Percentiles rank a stretch among this genome's conserved stretches.
phyloP scores from a whole-genome alignment of 23 tunicate genomes.

The Trididemnum miniatum region DNA sequence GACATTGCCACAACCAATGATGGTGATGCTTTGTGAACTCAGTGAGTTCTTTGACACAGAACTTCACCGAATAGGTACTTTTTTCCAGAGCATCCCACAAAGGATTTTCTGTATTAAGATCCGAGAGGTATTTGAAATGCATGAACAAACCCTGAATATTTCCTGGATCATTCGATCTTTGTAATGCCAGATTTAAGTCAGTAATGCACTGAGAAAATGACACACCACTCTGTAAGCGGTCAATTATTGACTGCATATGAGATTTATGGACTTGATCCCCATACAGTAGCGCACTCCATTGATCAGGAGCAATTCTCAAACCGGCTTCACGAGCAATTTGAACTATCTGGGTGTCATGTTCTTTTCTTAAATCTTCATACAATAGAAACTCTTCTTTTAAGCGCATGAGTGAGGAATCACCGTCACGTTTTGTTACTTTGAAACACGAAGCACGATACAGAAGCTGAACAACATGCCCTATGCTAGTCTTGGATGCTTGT shows the following conservation, averaged over 20 bases:
- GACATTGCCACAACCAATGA: constrained; percentile 60
- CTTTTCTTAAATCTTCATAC: constrained; percentile 69
- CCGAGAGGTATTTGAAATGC: constrained; percentile 49
- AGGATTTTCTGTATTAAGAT: constrained; percentile 41
- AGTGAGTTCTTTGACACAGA: constrained; percentile 47
- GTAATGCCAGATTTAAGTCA: constrained; percentile 58
- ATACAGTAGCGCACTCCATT: constrained; percentile 92
- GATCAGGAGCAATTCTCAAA: constrained; percentile 87
- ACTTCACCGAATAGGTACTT: constrained; percentile 40
- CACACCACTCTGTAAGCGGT: constrained; percentile 73
- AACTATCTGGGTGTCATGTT: constrained; percentile 87
- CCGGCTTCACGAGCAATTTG: constrained; percentile 93
- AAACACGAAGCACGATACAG: constrained; percentile 91
- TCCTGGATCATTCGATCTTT: constrained; percentile 55
- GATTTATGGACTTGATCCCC: constrained; percentile 89
- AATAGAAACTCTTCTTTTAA: constrained; percentile 69
- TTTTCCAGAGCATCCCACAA: constrained; percentile 49
- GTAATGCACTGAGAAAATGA: constrained; percentile 54
- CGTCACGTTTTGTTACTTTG: constrained; percentile 81
- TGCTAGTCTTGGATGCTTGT: constrained; percentile 94
- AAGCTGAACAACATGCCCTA: constrained; percentile 91
- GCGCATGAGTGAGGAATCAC: constrained; percentile 80
- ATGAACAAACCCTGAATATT: constrained; percentile 40
- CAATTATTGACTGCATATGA: constrained; percentile 92
- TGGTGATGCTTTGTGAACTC: constrained; percentile 50